phyloP scores from a whole-genome alignment of 2,113 vertebrate genomes.

The Epinephelus lanceolatus region DNA sequence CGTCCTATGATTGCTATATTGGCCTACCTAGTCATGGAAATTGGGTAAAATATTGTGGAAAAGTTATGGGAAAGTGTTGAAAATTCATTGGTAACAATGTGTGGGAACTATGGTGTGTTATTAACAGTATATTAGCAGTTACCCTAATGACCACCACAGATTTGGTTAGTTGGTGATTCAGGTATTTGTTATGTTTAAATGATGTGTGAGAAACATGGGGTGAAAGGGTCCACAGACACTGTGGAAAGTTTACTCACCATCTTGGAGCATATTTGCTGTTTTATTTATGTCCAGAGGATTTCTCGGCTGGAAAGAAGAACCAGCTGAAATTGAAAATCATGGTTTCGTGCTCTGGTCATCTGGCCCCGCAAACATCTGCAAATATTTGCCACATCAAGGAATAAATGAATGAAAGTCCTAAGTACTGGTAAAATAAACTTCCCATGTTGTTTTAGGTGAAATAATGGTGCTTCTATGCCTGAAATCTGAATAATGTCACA shows the following conservation, averaged over 20 bases:
- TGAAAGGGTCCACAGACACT: not conserved
- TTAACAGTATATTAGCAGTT: not conserved
- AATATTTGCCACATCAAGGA: conserved; percentile 25
- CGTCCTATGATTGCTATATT: no score
- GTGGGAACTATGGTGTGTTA: not conserved
- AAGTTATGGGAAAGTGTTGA: no score
- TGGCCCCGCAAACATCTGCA: conserved; percentile 21
- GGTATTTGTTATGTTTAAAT: not conserved
- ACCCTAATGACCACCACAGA: no score
- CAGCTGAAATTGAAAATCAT: conserved; percentile 3
- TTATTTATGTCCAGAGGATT: conserved; percentile 11
- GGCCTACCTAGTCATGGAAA: no score
- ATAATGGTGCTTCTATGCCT: conserved; percentile 1
- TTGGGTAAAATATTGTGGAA: no score
- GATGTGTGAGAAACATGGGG: not conserved
- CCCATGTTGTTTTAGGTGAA: conserved; percentile 7
- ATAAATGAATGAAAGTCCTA: conserved; percentile 21
- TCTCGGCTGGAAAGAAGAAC: not conserved
- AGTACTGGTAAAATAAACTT: conserved; percentile 30
- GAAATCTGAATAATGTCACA: conserved; percentile 12
- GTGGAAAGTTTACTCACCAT: not conserved
- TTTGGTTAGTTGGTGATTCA: not conserved
- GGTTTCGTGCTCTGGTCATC: conserved; percentile 7
- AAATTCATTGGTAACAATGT: no score
- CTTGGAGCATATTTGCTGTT: not conserved